Evolutionary conservation across 2,888 invertebrate species (phyloP).

Genomic region (Callinectes sapidus): DNA sequence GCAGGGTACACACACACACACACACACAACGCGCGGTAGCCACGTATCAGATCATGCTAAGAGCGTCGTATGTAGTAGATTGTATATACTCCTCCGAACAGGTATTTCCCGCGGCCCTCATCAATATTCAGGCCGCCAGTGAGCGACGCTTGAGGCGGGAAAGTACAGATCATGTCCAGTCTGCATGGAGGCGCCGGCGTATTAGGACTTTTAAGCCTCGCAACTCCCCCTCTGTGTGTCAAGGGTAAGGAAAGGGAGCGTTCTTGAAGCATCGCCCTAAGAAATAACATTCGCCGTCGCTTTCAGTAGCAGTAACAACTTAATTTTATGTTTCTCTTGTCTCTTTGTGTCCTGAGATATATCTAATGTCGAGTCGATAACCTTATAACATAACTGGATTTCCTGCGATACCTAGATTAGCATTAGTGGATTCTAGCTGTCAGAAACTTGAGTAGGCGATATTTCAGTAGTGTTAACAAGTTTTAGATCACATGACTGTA

Average conservation of each 20-base stretch:
- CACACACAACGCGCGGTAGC: neutral
- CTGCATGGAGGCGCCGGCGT: neutral
- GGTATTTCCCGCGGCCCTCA: constrained; percentile 23
- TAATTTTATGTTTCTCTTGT: neutral
- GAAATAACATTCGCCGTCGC: neutral
- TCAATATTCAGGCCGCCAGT: neutral
- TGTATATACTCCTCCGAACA: neutral
- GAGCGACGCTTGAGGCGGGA: neutral
- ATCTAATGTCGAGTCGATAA: neutral
- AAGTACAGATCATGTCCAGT: neutral
- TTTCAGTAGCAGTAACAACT: neutral
- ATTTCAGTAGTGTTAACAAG: no score
- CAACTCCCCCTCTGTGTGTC: neutral
- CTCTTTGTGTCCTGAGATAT: neutral
- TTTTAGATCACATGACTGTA: neutral
- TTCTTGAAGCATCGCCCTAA: neutral
- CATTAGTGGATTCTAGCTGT: no score
- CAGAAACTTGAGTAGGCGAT: no score
- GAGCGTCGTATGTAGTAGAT: constrained; percentile 17
- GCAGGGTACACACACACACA: constrained; percentile 22
- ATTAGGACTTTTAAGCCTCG: neutral
- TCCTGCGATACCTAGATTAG: no score
- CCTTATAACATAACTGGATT: neutral
- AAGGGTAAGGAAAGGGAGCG: neutral
- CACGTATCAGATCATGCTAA: neutral